Evolutionary conservation across 2,797 vertebrate genomes (phyloP), one percentile per base, ranked within the genome.

Genomic region (Anas flavirostris): DNA sequence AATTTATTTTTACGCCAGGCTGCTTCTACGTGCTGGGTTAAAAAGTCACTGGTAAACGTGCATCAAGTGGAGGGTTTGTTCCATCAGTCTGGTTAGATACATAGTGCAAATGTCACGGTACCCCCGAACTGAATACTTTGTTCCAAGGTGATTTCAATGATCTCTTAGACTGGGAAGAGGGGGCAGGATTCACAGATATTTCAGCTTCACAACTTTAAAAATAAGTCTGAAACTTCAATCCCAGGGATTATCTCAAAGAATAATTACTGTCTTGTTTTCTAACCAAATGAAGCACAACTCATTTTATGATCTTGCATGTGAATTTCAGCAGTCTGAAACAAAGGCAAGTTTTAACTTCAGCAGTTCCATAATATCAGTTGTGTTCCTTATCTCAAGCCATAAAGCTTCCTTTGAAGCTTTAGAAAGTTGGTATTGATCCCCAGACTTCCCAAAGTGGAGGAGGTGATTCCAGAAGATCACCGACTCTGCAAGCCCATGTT

Each of bases 1-100:
- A 31, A 26, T 85, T 91, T 93, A 63, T 95, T 91, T 78, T 80
- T 82, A 87, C 5, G 53, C 76, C 79, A 95, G 64, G 25, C 84
- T 79, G 53, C 48, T 89, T 89, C n/a, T 87, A 19, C 22, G 18
- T 50, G 68, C 84, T 89, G 87, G 68, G 64, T 90, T 82, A 74
- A 77, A 39, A 85, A 77, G 79, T 89, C 15, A 2, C 59, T 41
- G 82, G 68, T 62, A 53, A 66, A 5, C 31, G 6, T 70, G 7
- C 78, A 58, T 79, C 25, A 76, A 48, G 58, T 75, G 59, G 46
- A 70, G 43, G 19, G 4, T 86, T 91, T 93, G 29, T 91, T 94
- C 90, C 59, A 48, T 91, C 21, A 7, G 2, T 59, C 16, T 56
- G 31, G 39, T 56, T 59, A 63, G 90, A 73, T 75, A 44, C 15